phyloP scores from a whole-genome alignment of 2,113 vertebrate species.

The Eptesicus fuscus region DNA sequence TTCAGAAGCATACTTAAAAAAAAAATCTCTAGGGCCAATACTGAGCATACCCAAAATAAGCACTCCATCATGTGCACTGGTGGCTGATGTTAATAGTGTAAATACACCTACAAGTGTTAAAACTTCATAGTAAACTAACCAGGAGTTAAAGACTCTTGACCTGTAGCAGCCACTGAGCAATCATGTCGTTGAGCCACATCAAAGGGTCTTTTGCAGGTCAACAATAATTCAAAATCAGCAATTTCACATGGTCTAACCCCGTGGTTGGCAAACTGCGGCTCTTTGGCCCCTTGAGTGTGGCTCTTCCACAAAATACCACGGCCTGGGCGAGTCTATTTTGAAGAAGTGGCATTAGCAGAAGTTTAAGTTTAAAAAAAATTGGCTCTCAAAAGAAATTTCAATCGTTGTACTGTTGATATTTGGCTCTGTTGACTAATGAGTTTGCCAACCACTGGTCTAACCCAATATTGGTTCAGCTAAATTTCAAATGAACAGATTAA shows the following conservation, averaged over 20 bases:
- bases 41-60: neutral
- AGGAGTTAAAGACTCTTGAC: neutral
- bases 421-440: too few relatives aligned
- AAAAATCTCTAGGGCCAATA: neutral
- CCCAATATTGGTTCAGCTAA: neutral
- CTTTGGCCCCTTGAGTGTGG: too few relatives aligned
- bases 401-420: too few relatives aligned
- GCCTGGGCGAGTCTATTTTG: too few relatives aligned
- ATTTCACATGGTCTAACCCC: neutral
- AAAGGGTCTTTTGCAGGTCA: neutral
- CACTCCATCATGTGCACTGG: neutral
- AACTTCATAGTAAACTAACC: neutral
- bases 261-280: too few relatives aligned
- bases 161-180: neutral
- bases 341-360: too few relatives aligned
- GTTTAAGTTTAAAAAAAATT: too few relatives aligned
- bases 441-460: neutral
- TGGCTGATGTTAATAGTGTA: neutral
- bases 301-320: too few relatives aligned
- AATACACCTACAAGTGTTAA: neutral
- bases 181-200: neutral
- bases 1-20: neutral
- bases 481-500: conserved; percentile 13
- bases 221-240: neutral
- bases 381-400: too few relatives aligned